Base-by-base conservation (phyloP, 2,797 vertebrate species). In the Falco rusticolus region DNA sequence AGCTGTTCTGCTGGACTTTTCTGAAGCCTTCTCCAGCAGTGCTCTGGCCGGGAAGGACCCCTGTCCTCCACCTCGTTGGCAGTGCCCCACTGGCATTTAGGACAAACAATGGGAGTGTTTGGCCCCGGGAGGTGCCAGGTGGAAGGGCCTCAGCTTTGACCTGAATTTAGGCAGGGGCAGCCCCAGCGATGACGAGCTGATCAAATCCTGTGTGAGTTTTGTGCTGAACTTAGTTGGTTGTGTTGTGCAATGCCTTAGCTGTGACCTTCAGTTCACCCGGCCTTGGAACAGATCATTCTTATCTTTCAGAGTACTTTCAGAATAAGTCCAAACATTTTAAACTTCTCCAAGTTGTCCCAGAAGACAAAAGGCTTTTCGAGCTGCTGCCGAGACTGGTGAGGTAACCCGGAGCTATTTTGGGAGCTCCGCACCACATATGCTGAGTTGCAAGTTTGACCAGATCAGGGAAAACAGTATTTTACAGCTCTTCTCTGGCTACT, bases 291-390 rank as follows among this genome's bases (percentile, higher is more conserved):
- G 53, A 79, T 88, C 66, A 26, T 79, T 84, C 89, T 95, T 96
- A 97, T 97, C 95, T 92, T 87, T 68, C 92, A 48, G 69, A 86
- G 83, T 37, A 72, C 89, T 97, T 96, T 96, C 93, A 97, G 88
- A 95, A 78, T 84, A 81, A 89, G 54, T 75, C 65, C 91, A 89
- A 95, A 81, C 65, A 72, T 88, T 92, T 93, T 69, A 65, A 90
- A 76, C 47, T 89, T 88, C 83, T 87, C 84, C 41, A 28, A 91
- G 89, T 71, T 84, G 83, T 94, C 93, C 79, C 94, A 96, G 87
- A 90, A 89, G 89, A 70, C 95, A 91, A 39, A 93, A 89, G 82
- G 56, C 81, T 83, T 93, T 89, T 78, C 12, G 41, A 91, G 72
- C 89, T 84, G 72, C 76, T 94, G 84, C 90, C 6, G 65, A 87